phyloP scores from a whole-genome alignment of 2,113 vertebrate genomes.

The Oceanodroma tethys region DNA sequence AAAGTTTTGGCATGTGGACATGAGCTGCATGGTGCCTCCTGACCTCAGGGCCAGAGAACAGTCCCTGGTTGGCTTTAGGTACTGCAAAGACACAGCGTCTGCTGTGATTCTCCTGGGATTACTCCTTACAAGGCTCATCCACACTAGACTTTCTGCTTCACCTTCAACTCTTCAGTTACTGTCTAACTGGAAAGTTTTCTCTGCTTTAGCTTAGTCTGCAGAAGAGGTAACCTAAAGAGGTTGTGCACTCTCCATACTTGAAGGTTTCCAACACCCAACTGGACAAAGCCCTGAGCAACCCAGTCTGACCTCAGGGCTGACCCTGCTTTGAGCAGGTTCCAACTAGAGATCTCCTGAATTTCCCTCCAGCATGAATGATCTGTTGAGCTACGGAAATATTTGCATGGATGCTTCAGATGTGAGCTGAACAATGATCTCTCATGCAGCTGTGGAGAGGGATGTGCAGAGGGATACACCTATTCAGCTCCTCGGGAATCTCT shows the following conservation, averaged over 20 bases:
- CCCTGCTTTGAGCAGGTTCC: background rate
- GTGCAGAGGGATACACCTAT: background rate
- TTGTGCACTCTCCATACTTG: background rate
- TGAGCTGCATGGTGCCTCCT: background rate
- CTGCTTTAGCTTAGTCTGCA: background rate
- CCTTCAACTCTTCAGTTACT: background rate
- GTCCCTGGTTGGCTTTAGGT: background rate
- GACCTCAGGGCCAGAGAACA: background rate
- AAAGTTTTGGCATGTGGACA: background rate
- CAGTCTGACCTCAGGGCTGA: background rate
- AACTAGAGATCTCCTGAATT: background rate
- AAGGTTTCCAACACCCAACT: background rate
- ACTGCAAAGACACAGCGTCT: fast-evolving
- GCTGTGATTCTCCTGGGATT: background rate
- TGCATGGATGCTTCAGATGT: background rate
- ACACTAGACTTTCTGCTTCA: background rate
- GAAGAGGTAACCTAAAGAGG: background rate
- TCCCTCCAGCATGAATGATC: background rate
- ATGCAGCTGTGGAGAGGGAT: background rate
- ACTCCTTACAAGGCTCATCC: background rate
- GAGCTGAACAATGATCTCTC: background rate
- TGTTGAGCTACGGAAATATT: background rate
- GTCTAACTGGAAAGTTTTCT: background rate
- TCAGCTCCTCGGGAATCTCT: background rate
- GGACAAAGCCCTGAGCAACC: background rate